These are phyloP conservation scores for Trogon surrucura DNA, from an alignment of 2,113 vertebrate genomes.

Conservation along the genomic window DNA sequence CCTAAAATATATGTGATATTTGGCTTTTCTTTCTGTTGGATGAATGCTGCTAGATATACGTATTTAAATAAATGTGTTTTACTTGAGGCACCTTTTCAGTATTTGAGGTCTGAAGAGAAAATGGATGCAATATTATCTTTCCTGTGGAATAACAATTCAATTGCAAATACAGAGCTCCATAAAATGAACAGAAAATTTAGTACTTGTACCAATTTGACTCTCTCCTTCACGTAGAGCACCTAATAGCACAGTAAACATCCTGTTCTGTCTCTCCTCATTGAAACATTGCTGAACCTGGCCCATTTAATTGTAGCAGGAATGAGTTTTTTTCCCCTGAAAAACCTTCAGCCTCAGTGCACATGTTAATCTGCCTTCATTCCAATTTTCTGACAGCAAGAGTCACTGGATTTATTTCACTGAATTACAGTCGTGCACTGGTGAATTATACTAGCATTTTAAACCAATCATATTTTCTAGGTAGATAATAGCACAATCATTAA, in stretches of 20 bases:
- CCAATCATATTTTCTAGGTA: conserved; percentile 15
- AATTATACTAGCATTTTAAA: conserved; percentile 28
- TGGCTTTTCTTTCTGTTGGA: not conserved
- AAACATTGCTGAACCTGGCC: not conserved
- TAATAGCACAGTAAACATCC: not conserved
- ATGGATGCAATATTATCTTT: not conserved
- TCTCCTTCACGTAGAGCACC: not conserved
- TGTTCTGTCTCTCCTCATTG: not conserved
- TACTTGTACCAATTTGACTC: not conserved
- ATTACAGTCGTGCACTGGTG: conserved; percentile 6
- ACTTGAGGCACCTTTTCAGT: not conserved
- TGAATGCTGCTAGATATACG: not conserved
- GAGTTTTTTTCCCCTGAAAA: not conserved
- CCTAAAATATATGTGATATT: not conserved
- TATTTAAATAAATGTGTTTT: not conserved
- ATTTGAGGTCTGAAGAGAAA: not conserved
- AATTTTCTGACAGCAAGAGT: conserved; percentile 29
- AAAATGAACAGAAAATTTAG: not conserved
- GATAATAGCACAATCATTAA: conserved; percentile 17
- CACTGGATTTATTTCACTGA: conserved; percentile 51
- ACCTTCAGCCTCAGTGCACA: not conserved
- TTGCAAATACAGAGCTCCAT: not conserved
- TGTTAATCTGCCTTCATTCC: conserved; percentile 33
- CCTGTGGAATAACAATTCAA: not conserved
- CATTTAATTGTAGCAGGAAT: not conserved